Evolutionary conservation across 2,797 vertebrate genomes (phyloP).

Genomic region (Cryptoprocta ferox): DNA sequence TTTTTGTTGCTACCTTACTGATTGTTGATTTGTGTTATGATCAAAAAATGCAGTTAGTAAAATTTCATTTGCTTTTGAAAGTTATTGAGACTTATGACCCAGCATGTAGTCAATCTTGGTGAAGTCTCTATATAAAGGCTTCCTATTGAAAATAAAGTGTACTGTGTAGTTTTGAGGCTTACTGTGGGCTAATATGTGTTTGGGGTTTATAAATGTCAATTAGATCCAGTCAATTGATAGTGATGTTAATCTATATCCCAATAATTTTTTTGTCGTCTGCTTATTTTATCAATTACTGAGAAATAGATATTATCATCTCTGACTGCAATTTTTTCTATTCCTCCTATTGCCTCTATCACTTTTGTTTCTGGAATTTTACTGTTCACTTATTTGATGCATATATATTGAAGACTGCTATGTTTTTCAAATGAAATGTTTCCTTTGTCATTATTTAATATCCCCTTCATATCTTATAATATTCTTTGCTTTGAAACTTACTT

Average conservation of each 20-base stretch:
- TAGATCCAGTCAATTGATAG: not conserved
- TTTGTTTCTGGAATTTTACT: conserved; percentile 36
- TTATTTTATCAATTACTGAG: not conserved
- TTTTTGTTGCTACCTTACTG: not conserved
- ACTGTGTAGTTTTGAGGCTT: not conserved
- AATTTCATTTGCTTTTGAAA: not conserved
- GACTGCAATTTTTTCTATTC: not conserved
- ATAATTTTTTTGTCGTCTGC: not conserved
- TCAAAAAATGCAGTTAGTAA: not conserved
- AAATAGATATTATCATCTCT: not conserved
- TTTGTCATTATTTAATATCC: not conserved
- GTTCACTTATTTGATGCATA: not conserved
- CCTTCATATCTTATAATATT: not conserved
- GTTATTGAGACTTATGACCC: not conserved
- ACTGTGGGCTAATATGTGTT: not conserved
- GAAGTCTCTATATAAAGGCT: not conserved
- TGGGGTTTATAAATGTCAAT: not conserved
- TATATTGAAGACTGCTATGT: not conserved
- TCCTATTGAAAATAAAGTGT: not conserved
- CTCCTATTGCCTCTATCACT: not conserved
- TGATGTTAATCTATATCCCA: not conserved
- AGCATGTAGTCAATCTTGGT: not conserved
- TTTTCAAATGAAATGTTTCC: not conserved
- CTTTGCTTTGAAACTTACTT: conserved; percentile 25
- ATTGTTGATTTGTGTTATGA: not conserved